Base-by-base conservation (phyloP, 2,113 vertebrate genomes). In the Nothobranchius furzeri region DNA sequence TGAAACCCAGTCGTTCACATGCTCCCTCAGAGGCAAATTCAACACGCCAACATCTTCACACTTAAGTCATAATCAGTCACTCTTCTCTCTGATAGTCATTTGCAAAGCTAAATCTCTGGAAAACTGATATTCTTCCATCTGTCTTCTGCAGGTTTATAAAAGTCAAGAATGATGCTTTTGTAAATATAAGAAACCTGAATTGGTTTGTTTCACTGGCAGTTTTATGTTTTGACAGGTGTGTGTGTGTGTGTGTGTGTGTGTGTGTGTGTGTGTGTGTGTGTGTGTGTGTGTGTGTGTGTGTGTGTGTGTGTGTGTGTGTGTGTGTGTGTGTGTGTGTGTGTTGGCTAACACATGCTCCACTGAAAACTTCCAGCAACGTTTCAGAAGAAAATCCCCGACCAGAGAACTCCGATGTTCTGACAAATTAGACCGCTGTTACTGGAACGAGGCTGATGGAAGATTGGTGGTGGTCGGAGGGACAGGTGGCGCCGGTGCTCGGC, bases 371-470 rank as follows among this genome's bases (percentile, higher is more conserved):
- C 55, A 54, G 70, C 60, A 68, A 67, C 59, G 70, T 74, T 64
- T 74, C 35, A 60, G 64, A 36, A 67, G 56, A n/a, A 63, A 40
- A 51, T 60, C 52, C 53, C 67, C 68, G 78, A 81, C 68, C 75
- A 72, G 63, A 20, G 12, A 76, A 60, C 35, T 85, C 68, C 69
- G 67, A 43, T 63, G 60, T 52, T 6, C 51, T 7, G 3, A 54
- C 75, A 85, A 57, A 73, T 84, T 90, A 84, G 82, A 75, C 35
- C 8, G 53, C 3, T 66, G 54, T 59, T 12, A 17, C 25, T 25
- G 58, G 72, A 65, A 65, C 68, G 15, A 13, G 7, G 11, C 55
- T 40, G 49, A 45, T 24, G 35, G 36, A 17, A 37, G 20, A 58
- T 62, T 20, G 20, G 1, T 20, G 20, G 20, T 20, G 20, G 20